These are phyloP conservation scores for Eupithecia centaureata DNA, from an alignment of 2,888 invertebrate genomes.

Conservation along the genomic window DNA sequence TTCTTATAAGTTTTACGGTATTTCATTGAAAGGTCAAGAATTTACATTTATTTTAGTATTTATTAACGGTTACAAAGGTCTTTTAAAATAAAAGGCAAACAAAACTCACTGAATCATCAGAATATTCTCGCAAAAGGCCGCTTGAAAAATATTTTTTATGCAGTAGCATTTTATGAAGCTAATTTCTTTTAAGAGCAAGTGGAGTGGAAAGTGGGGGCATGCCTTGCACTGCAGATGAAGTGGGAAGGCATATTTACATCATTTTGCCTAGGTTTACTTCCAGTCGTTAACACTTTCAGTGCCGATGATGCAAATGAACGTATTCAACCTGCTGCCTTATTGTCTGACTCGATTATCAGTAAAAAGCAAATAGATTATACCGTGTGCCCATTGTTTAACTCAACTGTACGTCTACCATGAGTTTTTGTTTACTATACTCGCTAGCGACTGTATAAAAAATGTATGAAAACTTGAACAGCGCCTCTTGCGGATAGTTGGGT, in stretches of 20 bases:
- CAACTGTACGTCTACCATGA: too few species aligned
- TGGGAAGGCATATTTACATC: background rate
- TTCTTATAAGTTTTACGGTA: background rate
- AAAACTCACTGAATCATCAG: background rate
- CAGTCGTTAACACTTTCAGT: too few species aligned
- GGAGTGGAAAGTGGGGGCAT: background rate
- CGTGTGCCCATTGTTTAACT: too few species aligned
- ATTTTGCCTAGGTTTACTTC: background rate
- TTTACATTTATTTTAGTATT: background rate
- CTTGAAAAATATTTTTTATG: constrained; percentile 2
- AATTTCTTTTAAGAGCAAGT: constrained; percentile 12
- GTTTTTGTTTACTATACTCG: too few species aligned
- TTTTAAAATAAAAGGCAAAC: background rate
- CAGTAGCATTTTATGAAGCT: constrained; percentile 10
- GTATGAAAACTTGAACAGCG: too few species aligned
- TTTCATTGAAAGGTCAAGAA: background rate
- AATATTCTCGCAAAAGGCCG: background rate
- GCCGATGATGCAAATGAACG: too few species aligned
- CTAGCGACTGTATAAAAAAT: too few species aligned
- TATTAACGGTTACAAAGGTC: background rate
- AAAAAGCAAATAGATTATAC: too few species aligned
- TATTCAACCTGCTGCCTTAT: too few species aligned
- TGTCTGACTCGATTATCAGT: too few species aligned
- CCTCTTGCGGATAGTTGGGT: too few species aligned
- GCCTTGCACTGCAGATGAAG: constrained; percentile 1